These are phyloP conservation scores for Aeoliscus strigatus DNA, from an alignment of 2,797 vertebrate genomes.

Conservation along the genomic window DNA sequence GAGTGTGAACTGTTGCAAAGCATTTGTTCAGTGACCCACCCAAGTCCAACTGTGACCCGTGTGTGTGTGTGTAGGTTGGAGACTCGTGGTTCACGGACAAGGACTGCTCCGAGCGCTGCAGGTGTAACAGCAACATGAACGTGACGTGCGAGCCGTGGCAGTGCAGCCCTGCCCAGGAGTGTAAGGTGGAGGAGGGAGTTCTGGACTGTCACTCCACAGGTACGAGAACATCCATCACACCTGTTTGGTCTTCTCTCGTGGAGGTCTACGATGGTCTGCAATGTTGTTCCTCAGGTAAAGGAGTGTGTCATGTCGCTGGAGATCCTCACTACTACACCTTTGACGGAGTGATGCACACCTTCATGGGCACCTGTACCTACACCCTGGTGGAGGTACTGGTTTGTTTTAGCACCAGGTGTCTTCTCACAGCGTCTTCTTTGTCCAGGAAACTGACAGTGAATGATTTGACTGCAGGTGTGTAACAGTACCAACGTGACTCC, in stretches of 20 bases:
- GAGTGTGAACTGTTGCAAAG: no score
- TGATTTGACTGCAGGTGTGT: slow-evolving; percentile 57
- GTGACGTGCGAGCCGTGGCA: slow-evolving; percentile 77
- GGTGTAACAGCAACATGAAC: slow-evolving; percentile 63
- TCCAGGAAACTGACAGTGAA: no score
- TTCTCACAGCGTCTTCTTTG: not conserved
- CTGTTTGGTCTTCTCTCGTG: no score
- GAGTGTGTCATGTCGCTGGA: slow-evolving; percentile 76
- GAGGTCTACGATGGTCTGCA: no score
- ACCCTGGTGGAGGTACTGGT: slow-evolving; percentile 68
- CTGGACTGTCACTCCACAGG: slow-evolving; percentile 82
- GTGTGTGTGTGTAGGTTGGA: slow-evolving; percentile 64
- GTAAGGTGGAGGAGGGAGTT: slow-evolving; percentile 78
- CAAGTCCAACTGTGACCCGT: not conserved
- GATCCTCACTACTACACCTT: slow-evolving; percentile 83
- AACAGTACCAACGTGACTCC: slow-evolving; percentile 65
- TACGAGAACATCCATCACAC: slow-evolving; percentile 27
- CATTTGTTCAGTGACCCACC: no score
- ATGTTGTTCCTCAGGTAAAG: slow-evolving; percentile 60
- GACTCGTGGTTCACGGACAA: slow-evolving; percentile 79
- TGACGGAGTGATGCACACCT: slow-evolving; percentile 76
- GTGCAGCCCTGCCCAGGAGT: slow-evolving; percentile 81
- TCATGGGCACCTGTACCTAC: slow-evolving; percentile 80
- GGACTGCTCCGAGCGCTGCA: slow-evolving; percentile 80
- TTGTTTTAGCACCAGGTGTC: not conserved